Conservation (phyloP, 2,113 vertebrate species). For the Ovis aries region DNA sequence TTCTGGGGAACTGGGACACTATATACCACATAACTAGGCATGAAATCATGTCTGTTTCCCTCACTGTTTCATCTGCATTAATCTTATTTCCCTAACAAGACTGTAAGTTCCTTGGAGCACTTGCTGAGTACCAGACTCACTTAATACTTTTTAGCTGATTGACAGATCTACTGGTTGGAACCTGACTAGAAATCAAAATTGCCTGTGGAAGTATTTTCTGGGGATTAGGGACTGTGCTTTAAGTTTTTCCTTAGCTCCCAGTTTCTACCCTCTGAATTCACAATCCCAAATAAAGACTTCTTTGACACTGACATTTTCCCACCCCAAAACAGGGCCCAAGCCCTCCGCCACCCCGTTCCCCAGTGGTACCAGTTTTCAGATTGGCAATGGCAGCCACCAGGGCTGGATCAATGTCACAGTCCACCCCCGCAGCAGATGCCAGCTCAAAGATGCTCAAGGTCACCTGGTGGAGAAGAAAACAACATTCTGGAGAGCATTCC, state of each 20-base stretch:
- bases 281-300: not conserved
- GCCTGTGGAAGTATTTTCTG: not conserved
- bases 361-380: conserved; percentile 84
- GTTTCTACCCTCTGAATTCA: not conserved
- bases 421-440: conserved; percentile 88
- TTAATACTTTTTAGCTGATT: not conserved
- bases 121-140: not conserved
- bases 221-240: not conserved
- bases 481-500: not conserved
- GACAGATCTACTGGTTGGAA: not conserved
- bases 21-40: not conserved
- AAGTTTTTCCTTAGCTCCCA: not conserved
- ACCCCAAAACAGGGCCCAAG: not conserved
- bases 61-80: not conserved
- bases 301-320: not conserved
- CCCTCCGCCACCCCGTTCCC: not conserved
- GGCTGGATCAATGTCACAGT: conserved; percentile 89
- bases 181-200: conserved; percentile 1
- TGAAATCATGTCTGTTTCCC: not conserved
- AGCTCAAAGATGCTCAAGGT: conserved; percentile 89
- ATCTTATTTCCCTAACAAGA: conserved; percentile 25
- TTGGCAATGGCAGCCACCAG: conserved; percentile 85
- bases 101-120: not conserved
- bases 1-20: not conserved
- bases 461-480: conserved; percentile 78